A percentile compares a stretch with the other conserved stretches of the same genome.
These are phyloP conservation scores for Camponotus vicinus DNA, from an alignment of 1,140 invertebrate species.

Conservation along the genomic window DNA sequence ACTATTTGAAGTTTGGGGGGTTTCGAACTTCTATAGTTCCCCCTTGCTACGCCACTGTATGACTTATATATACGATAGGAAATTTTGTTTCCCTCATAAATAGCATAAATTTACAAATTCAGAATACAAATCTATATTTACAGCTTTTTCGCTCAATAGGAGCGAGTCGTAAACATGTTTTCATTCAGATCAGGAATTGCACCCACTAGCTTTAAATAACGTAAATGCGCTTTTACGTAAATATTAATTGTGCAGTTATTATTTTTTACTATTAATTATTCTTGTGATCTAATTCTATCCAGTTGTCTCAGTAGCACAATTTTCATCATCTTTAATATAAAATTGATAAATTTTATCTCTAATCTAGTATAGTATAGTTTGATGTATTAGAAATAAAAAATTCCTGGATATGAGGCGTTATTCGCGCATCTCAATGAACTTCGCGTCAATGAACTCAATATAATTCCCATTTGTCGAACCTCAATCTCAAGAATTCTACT, in stretches of 20 bases:
- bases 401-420: not conserved
- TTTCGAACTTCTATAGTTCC: no score
- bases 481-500: slow-evolving; percentile 65
- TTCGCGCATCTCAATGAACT: not conserved
- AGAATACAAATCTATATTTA: not conserved
- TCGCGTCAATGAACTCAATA: slow-evolving; percentile 7
- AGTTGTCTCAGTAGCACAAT: not conserved
- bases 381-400: not conserved
- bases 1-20: no score
- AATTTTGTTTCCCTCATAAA: no score
- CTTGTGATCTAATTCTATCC: not conserved
- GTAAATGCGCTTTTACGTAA: not conserved
- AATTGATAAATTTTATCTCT: not conserved
- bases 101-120: no score
- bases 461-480: slow-evolving; percentile 52
- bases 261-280: not conserved
- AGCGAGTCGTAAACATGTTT: not conserved
- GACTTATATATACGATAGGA: no score
- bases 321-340: not conserved
- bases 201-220: not conserved
- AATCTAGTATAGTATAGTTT: not conserved
- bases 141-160: not conserved
- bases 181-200: not conserved
- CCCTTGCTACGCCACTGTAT: no score
- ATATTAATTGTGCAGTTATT: not conserved